Evolutionary conservation across 2,113 vertebrate genomes (phyloP).

Genomic region (Lepisosteus oculatus): DNA sequence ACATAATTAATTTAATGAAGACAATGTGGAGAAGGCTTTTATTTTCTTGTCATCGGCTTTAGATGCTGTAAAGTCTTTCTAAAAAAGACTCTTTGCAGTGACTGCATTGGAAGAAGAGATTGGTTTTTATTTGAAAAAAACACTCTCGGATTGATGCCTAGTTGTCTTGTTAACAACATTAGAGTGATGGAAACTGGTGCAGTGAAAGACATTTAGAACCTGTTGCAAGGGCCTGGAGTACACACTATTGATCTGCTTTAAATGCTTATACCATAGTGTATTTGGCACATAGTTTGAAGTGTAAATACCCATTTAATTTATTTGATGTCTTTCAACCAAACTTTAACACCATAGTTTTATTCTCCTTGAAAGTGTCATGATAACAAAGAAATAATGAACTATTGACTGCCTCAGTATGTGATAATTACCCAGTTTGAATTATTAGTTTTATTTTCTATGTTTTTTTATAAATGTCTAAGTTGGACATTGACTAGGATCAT

Average conservation of each 20-base stretch:
- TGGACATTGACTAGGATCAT: no score
- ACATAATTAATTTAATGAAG: neutral
- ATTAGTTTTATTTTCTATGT: neutral
- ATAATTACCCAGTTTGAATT: neutral
- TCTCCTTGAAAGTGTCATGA: neutral
- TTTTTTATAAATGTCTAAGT: no score
- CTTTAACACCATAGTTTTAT: neutral
- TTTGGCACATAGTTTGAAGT: slow-evolving; percentile 18
- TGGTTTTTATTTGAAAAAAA: slow-evolving; percentile 25
- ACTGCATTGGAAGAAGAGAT: neutral
- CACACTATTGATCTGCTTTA: slow-evolving; percentile 25
- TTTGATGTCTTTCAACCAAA: slow-evolving; percentile 17
- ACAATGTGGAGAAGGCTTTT: neutral
- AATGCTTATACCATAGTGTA: slow-evolving; percentile 8
- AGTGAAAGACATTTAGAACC: slow-evolving; percentile 28
- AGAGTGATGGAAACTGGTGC: slow-evolving; percentile 16
- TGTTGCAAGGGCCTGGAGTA: slow-evolving; percentile 22
- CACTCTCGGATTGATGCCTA: slow-evolving; percentile 21
- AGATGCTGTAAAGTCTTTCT: slow-evolving; percentile 4
- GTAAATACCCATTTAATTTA: slow-evolving; percentile 19
- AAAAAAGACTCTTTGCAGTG: neutral
- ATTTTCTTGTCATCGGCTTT: neutral
- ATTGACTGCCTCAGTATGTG: neutral
- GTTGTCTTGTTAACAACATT: slow-evolving; percentile 23
- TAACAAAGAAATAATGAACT: neutral